Evolutionary conservation across 2,888 invertebrate species (phyloP), one percentile per base, ranked within the genome.

Genomic region (Pammene fasciana): DNA sequence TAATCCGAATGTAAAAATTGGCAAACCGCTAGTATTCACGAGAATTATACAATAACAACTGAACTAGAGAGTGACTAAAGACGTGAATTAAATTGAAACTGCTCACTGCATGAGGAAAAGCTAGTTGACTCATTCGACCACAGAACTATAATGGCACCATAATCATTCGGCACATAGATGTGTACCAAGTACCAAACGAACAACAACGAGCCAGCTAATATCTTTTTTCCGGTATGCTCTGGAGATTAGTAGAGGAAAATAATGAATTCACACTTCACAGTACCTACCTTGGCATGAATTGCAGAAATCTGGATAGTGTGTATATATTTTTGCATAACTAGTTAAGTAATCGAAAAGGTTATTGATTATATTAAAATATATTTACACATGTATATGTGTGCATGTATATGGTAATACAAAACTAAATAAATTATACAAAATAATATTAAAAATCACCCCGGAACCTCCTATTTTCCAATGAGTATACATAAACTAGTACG

Each of bases 51-150:
- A n/a, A n/a, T n/a, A 16, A 59, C 45, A 50, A 18, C 48, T 13
- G 61, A 75, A 79, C 55, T 48, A 67, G 60, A 67, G 41, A 62
- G 16, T 62, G 62, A 62, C 62, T 61, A 50, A 50, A 50, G 18
- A 61, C 38, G 26, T 26, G 26, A 61, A 61, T 61, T 61, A 50
- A 61, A 62, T 18, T 41, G 38, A 41, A 41, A 43, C 50, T 13
- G 45, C 16, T 16, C 38, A 67, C 14, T 60, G 52, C 59, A 59
- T 34, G 59, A 67, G 67, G 67, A 67, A 67, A 66, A 67, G 7
- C 26, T 26, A 26, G n/a, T 48, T 71, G 67, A 16, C 9, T 62
- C 62, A 62, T 9, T 52, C 41, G 38, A 62, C 52, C 41, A 62
- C 61, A 48, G 59, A 11, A n/a, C 38, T 13, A 36, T 26, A 26